Base-by-base conservation (phyloP, 1,140 invertebrate genomes). In the Papilio aristodemus region DNA sequence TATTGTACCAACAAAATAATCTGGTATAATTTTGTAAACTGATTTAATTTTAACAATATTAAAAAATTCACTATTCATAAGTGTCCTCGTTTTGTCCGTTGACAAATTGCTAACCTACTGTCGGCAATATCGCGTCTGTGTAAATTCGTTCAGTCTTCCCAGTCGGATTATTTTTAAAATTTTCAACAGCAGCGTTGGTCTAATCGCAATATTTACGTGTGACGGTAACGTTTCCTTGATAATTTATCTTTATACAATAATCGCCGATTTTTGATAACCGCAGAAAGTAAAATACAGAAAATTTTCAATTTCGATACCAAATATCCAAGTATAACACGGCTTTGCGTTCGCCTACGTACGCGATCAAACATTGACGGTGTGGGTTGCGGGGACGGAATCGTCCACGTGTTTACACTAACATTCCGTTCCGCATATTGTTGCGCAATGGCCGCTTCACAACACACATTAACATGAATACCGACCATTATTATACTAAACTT, bases 381-480 rank as follows among this genome's bases (percentile, higher is more conserved):
- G 46, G 46, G 63, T 32, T 67, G 73, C 74, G 74, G 71, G 67
- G 71, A 73, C 71, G 69, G 71, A 68, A 69, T 73, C 68, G 72
- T 72, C 71, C 68, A 37, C 66, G 66, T 80, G 76, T 82, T 82
- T 82, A 82, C 75, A 78, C 77, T 75, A 77, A 82, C 80, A 82
- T 82, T 78, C 76, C 76, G 64, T 71, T 73, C 70, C 74, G 69
- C 37, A 36, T 60, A 38, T 67, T 39, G 74, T 80, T 80, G 71
- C 78, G 78, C 73, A 80, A 78, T 27, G 50, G 39, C 32, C 39
- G 25, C 1, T 22, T 39, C 38, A 43, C n/a, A n/a, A n/a, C n/a
- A n/a, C n/a, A n/a, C 17, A 66, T 66, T 46, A 32, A 66, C 63
- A 64, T 41, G 38, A 64, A 64, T 64, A 64, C 38, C 17, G 19